Conservation (phyloP, 2,113 vertebrate species). For the Eclectus roratus region DNA sequence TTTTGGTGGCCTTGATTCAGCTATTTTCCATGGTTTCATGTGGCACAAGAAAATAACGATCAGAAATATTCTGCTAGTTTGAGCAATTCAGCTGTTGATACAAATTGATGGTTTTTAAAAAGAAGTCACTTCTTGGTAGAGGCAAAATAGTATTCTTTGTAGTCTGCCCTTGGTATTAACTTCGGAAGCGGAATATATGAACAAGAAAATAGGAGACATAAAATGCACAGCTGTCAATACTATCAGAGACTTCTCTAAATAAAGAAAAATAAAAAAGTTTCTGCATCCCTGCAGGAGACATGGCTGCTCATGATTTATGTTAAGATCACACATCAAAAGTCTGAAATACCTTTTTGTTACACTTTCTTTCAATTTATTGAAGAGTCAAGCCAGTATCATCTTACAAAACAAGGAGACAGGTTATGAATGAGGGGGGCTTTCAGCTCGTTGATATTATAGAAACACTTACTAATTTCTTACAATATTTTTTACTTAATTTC, state of each 20-base stretch:
- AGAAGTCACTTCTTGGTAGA: not conserved
- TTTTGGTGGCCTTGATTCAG: constrained; percentile 6
- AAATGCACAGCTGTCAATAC: not conserved
- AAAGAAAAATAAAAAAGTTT: not conserved
- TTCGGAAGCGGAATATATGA: not conserved
- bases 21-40: not conserved
- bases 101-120: not conserved
- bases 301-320: not conserved
- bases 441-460: not conserved
- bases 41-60: constrained; percentile 13
- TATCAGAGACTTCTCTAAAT: not conserved
- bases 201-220: not conserved
- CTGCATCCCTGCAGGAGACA: not conserved
- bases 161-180: not conserved
- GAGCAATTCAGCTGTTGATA: not conserved
- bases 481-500: not conserved
- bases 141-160: not conserved
- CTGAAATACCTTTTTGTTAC: not conserved
- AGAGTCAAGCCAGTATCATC: not conserved
- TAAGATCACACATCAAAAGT: not conserved
- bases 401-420: not conserved
- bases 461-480: not conserved
- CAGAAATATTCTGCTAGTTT: not conserved
- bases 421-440: not conserved
- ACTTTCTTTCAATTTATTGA: not conserved